phyloP scores from a whole-genome alignment of 1,140 invertebrate genomes.

The Drosophila yakuba region DNA sequence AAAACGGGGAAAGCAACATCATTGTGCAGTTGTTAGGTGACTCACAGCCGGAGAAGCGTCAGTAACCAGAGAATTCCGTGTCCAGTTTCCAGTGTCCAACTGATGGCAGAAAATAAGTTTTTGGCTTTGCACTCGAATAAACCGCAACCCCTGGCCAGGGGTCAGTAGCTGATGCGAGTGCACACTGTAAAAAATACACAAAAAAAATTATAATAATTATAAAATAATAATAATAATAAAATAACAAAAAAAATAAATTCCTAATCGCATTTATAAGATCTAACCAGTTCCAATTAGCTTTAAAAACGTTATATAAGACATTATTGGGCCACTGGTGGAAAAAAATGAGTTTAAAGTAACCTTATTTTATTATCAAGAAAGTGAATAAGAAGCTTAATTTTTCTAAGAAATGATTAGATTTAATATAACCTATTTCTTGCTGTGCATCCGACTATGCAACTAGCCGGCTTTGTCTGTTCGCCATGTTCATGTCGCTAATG shows the following conservation, averaged over 20 bases:
- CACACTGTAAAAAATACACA: background rate
- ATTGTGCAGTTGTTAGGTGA: constrained; percentile 41
- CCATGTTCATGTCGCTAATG: constrained; percentile 41
- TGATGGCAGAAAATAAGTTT: constrained; percentile 47
- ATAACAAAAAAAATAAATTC: too few relatives aligned
- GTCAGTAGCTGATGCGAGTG: constrained; percentile 36
- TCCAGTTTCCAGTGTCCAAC: constrained; percentile 29
- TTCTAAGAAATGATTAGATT: background rate
- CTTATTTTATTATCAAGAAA: too few relatives aligned
- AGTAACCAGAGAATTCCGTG: constrained; percentile 17
- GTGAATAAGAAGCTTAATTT: too few relatives aligned
- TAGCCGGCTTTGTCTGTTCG: constrained; percentile 12
- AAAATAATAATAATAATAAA: too few relatives aligned
- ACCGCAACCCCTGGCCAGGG: constrained; percentile 16
- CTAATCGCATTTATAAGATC: too few relatives aligned
- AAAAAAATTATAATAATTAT: background rate
- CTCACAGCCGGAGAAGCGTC: constrained; percentile 17
- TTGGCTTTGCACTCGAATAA: constrained; percentile 37
- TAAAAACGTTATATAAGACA: too few relatives aligned
- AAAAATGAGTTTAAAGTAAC: too few relatives aligned
- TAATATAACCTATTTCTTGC: background rate
- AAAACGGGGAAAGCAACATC: constrained; percentile 23
- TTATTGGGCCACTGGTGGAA: too few relatives aligned
- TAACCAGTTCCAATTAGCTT: too few relatives aligned
- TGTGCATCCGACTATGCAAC: background rate